Evolutionary conservation across 2,888 invertebrate genomes (phyloP).

Genomic region (Lepidochrysops patricia): DNA sequence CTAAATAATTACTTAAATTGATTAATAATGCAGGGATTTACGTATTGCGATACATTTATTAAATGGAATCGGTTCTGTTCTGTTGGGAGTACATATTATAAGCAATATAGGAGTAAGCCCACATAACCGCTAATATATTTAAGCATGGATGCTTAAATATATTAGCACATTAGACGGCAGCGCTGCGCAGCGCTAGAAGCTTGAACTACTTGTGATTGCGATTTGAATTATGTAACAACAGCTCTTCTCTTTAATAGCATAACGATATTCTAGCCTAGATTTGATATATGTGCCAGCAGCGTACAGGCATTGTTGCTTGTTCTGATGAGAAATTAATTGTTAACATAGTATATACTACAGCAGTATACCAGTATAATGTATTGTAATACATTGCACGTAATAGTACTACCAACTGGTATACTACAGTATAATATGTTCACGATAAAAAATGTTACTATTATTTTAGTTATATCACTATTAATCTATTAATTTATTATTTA

Average conservation of each 20-base stretch:
- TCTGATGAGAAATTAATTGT: not conserved
- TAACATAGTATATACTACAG: not conserved
- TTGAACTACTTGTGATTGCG: constrained; percentile 11
- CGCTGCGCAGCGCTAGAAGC: constrained; percentile 1
- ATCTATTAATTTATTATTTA: no score
- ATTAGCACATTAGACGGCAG: constrained; percentile 20
- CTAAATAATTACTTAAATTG: not conserved
- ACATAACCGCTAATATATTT: constrained; percentile 21
- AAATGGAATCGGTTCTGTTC: constrained; percentile 13
- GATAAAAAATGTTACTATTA: no score
- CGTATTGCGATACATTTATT: not conserved
- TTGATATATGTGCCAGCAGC: not conserved
- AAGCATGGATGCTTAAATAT: constrained; percentile 17
- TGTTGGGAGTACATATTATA: constrained; percentile 21
- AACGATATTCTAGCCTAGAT: constrained; percentile 3
- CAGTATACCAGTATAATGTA: no score
- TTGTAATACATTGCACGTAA: no score
- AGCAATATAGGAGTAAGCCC: constrained; percentile 18
- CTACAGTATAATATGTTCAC: no score
- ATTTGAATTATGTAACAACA: constrained; percentile 11
- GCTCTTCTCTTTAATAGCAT: not conserved
- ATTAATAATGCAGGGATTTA: not conserved
- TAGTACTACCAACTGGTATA: no score
- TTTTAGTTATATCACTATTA: no score
- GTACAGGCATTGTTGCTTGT: not conserved